Evolutionary conservation across 1,140 invertebrate genomes (phyloP).

Genomic region (Neuroterus valhalla): DNA sequence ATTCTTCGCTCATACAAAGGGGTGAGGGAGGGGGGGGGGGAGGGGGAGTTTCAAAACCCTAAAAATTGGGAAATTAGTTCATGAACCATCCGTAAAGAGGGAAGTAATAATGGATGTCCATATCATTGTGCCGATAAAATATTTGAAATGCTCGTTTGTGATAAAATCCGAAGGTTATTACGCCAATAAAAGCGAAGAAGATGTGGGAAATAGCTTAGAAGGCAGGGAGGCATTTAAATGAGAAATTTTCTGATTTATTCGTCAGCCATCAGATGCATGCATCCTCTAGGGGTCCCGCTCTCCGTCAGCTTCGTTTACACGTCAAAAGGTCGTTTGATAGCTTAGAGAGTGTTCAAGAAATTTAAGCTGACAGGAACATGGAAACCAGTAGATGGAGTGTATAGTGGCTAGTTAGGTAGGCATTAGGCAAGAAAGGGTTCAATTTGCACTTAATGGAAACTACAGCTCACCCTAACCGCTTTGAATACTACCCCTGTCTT

Average conservation of each 20-base stretch:
- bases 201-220: slow-evolving; percentile 29
- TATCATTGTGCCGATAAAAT: neutral
- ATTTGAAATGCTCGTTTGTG: neutral
- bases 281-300: slow-evolving; percentile 31
- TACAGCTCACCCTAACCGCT: neutral
- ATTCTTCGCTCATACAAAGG: too few species aligned
- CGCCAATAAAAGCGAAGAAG: slow-evolving; percentile 31
- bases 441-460: slow-evolving; percentile 11
- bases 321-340: slow-evolving; percentile 39
- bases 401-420: slow-evolving; percentile 1
- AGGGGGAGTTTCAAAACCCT: too few species aligned
- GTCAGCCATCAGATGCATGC: slow-evolving; percentile 51
- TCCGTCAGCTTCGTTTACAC: slow-evolving; percentile 30
- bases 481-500: neutral
- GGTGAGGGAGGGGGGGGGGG: too few species aligned
- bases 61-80: too few species aligned
- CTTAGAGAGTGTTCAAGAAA: slow-evolving; percentile 36
- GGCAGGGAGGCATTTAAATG: slow-evolving; percentile 29
- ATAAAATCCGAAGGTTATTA: slow-evolving; percentile 10
- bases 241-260: slow-evolving; percentile 62
- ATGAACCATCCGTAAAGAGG: too few species aligned
- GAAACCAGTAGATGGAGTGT: neutral
- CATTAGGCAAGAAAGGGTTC: slow-evolving; percentile 13
- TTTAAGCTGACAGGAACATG: slow-evolving; percentile 11
- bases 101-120: slow-evolving; percentile 16